Base-by-base conservation (phyloP, 1,140 invertebrate species). In the Telenomus remus region DNA sequence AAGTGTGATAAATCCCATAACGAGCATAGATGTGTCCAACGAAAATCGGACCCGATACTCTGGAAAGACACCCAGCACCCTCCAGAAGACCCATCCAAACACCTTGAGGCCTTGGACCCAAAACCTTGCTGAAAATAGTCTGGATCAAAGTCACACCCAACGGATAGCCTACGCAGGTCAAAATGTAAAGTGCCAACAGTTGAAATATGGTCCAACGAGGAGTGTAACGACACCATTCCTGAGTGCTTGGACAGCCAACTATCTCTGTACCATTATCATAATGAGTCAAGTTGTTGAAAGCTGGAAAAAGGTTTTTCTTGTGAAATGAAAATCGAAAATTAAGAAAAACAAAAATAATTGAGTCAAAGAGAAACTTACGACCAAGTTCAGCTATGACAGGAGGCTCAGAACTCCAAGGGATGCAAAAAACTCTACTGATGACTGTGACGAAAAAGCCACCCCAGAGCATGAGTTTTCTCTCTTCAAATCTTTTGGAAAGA, bases 21-120 rank as follows among this genome's bases (percentile, higher is more conserved):
- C 91, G 88, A 46, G 94, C 92, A 85, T 97, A 97, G 74, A 96
- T 91, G 39, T 91, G 89, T 10, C 93, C 91, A 33, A 97, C 94
- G 82, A 94, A 95, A 13, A 96, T 89, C 0, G 95, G 95, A n/a
- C 95, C 96, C 81, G 96, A 83, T 10, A 95, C 93, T 63, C 95
- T 90, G 0, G 95, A 95, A 15, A 94, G 85, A 85, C 95, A 96
- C 1, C 95, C 95, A 15, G 89, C 88, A 15, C 93, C 93, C 9
- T 94, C 96, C 89, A 97, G 91, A 69, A 94, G 85, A 47, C 95
- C 95, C 95, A 96, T 96, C 95, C 95, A 96, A 12, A 95, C 91
- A 47, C 95, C 95, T 89, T 96, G 95, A 1, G 95, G 95, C 80
- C 94, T 88, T 0, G 95, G 93, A 7, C 95, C 95, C 19, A 97